Conservation (phyloP, 2,797 vertebrate genomes). For the Chanos chanos region DNA sequence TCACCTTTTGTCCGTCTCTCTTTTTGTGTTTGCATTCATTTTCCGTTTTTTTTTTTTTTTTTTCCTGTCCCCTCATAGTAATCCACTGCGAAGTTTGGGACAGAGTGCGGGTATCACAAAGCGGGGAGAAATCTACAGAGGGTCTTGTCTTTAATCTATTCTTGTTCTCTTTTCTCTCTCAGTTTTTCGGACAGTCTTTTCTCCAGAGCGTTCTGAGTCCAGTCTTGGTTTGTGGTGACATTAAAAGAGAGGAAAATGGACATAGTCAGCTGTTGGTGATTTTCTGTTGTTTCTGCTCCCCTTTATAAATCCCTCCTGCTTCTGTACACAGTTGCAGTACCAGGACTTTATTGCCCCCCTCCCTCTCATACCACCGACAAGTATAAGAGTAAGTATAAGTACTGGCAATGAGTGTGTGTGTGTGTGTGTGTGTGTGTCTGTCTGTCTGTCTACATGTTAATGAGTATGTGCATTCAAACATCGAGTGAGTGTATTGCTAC, state of each 20-base stretch:
- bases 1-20: slow-evolving; percentile 80
- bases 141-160: slow-evolving; percentile 22
- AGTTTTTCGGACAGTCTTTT: slow-evolving; percentile 27
- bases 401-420: slow-evolving; percentile 48
- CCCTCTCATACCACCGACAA: slow-evolving; percentile 58
- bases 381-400: slow-evolving; percentile 51
- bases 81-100: slow-evolving; percentile 41
- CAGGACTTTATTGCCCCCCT: slow-evolving; percentile 34
- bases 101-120: slow-evolving; percentile 6
- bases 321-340: slow-evolving; percentile 53
- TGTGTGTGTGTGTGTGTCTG: slow-evolving; percentile 26
- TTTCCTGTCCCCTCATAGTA: slow-evolving; percentile 26
- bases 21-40: slow-evolving; percentile 23
- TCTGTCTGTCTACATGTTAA: neutral
- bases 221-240: slow-evolving; percentile 29
- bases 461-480: slow-evolving; percentile 57
- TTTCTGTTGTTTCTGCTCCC: slow-evolving; percentile 59
- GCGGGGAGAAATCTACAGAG: slow-evolving; percentile 6
- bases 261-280: slow-evolving; percentile 54
- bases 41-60: slow-evolving; percentile 13
- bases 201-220: neutral
- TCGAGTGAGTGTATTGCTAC: slow-evolving; percentile 5
- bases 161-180: slow-evolving; percentile 11
- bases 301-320: slow-evolving; percentile 50
- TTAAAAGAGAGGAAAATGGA: slow-evolving; percentile 17